Base-by-base conservation (phyloP, 2,888 invertebrate species). In the Exephanes ischioxanthus region DNA sequence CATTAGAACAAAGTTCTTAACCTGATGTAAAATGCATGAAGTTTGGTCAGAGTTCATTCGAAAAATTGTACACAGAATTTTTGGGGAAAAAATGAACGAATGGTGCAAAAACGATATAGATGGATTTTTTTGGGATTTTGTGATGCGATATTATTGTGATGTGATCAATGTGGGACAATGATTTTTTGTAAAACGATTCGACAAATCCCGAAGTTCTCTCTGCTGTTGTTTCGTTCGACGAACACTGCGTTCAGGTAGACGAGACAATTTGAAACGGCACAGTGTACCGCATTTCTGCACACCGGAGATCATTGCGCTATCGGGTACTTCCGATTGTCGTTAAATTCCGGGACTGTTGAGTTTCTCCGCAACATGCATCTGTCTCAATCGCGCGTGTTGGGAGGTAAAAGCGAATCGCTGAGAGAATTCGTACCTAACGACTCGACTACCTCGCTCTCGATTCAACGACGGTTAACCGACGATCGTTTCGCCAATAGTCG, bases 321-420 rank as follows among this genome's bases (percentile, higher is more conserved):
- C 86, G 82, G 77, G 83, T 85, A 89, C 88, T 89, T 90, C 88
- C 91, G 88, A 91, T 90, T 87, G 89, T 88, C 87, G 80, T 84
- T 84, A 80, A 84, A 84, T 73, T 77, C 61, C 72, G 66, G 71
- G 67, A 22, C 48, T 30, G 30, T 45, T 48, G 72, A 48, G 61
- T 48, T 80, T 77, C 58, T 22, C 58, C 58, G 6, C 22, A 26
- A 22, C 58, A 22, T 26, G 48, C 41, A 30, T 58, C 33, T 45
- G 48, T 41, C 45, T n/a, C 41, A 48, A n/a, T 51, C 51, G 16
- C 33, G 48, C 22, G 53, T 11, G 58, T 48, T 33, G 41, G 16
- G 45, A 48, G 22, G 61, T 22, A 61, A 75, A 45, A 30, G 33
- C 30, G 22, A 51, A 80, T 14, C 33, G 51, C 55, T 51, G 9